Evolutionary conservation across 2,797 vertebrate species (phyloP), one percentile per base, ranked within the genome.

Genomic region (Enteromius radiatus): DNA sequence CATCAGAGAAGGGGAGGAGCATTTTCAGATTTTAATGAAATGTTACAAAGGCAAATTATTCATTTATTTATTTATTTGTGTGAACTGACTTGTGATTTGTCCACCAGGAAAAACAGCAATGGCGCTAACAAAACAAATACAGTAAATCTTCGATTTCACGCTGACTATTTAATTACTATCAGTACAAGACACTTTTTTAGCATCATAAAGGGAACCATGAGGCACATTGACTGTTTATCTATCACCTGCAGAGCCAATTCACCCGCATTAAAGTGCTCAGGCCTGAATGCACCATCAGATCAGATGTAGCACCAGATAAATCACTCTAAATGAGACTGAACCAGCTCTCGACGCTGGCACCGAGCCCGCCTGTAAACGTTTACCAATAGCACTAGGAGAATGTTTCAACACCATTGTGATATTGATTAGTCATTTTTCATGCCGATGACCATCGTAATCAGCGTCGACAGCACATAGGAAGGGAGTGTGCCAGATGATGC

Each of bases 381-480:
- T 86, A 82, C 82, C 78, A 63, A 85, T 84, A 78, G 69, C 65
- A 73, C 75, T 65, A 23, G 61, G 76, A 77, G 69, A 80, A 84
- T 84, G 69, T 84, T 87, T 88, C 82, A 82, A 79, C 83, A 92
- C 89, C 91, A 89, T 88, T 89, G 90, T 92, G 70, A 12, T 95
- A 95, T 95, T 91, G 94, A 95, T 95, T 93, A 92, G 92, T 94
- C 93, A 94, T 95, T 92, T 94, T 92, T 93, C 92, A 93, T 89
- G 91, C 92, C 91, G 91, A 94, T 91, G 92, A 92, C 89, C 91
- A 90, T 92, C 89, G 92, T 94, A 93, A 95, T 94, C 92, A 90
- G 90, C 81, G 90, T 87, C 91, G 92, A 93, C 92, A 92, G 86
- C 15, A 28, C 89, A 93, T 92, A 93, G 90, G 93, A 91, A 92